A percentile compares a stretch with the other conserved stretches of the same genome.
Evolutionary conservation across 2,888 invertebrate genomes (phyloP).

Genomic region (Hoplodrina ambigua): DNA sequence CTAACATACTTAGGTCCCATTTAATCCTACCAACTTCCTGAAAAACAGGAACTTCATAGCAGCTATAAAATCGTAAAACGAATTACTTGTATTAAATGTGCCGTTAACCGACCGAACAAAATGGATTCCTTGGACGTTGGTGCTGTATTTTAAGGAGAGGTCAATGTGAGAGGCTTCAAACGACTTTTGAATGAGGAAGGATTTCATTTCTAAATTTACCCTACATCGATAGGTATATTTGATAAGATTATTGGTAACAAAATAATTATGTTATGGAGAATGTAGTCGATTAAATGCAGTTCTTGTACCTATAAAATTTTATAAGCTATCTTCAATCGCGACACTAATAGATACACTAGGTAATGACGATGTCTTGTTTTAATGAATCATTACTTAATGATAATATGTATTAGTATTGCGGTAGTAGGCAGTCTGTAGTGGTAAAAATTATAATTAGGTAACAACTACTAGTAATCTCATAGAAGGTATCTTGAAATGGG

Average conservation of each 20-base stretch:
- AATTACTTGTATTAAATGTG: constrained; percentile 63
- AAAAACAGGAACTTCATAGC: constrained; percentile 3
- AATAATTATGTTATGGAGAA: no score
- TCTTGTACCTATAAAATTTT: no score
- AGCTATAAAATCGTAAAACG: constrained; percentile 54
- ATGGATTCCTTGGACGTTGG: constrained; percentile 29
- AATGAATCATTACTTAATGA: background rate
- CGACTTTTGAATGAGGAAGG: background rate
- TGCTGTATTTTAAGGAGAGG: constrained; percentile 25
- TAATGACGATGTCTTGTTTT: background rate
- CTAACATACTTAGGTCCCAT: background rate
- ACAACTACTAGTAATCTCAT: background rate
- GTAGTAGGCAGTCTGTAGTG: background rate
- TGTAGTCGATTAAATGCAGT: no score
- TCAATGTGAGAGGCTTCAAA: background rate
- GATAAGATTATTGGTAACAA: no score
- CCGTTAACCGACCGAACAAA: constrained; percentile 63
- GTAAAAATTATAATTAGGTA: constrained; percentile 1
- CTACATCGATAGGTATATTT: no score
- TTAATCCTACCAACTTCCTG: constrained; percentile 1
- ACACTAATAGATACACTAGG: background rate
- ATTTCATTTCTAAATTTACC: background rate
- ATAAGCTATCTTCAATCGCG: no score
- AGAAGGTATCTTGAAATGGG: background rate
- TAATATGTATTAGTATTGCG: background rate